These are phyloP conservation scores for Luscinia megarhynchos DNA, from an alignment of 2,797 vertebrate genomes.

Conservation along the genomic window DNA sequence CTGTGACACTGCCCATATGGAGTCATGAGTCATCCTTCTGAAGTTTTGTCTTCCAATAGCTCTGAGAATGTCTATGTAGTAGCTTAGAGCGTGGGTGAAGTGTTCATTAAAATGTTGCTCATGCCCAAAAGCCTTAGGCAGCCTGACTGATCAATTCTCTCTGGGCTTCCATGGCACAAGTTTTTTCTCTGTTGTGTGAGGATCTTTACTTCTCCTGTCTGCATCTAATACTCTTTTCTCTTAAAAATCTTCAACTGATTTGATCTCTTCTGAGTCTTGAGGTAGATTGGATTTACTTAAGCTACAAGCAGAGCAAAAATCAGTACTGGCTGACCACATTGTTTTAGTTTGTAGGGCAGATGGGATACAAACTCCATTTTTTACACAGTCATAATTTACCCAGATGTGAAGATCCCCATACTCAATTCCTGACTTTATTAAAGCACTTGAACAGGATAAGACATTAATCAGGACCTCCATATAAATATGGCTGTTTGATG, in stretches of 20 bases:
- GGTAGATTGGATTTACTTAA: not conserved
- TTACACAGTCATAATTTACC: not conserved
- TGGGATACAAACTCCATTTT: not conserved
- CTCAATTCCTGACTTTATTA: not conserved
- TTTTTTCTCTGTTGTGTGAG: not conserved
- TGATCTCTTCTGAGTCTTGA: not conserved
- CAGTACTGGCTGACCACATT: not conserved
- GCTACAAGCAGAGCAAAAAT: not conserved
- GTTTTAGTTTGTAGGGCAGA: not conserved
- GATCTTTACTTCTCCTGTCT: not conserved
- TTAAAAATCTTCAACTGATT: not conserved
- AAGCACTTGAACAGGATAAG: not conserved
- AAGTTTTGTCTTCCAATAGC: not conserved
- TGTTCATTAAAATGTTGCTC: not conserved
- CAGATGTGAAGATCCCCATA: not conserved
- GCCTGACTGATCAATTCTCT: not conserved
- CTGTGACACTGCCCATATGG: not conserved
- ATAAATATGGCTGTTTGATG: not conserved
- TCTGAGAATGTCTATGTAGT: not conserved
- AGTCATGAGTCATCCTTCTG: not conserved
- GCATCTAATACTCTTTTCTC: not conserved
- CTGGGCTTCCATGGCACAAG: not conserved
- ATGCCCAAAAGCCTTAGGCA: not conserved
- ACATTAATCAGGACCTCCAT: not conserved
- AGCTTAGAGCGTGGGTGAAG: not conserved